Percentiles rank a stretch among this genome's conserved stretches.
These are phyloP conservation scores for Lampris incognitus DNA, from an alignment of 2,113 vertebrate species.

Conservation along the genomic window DNA sequence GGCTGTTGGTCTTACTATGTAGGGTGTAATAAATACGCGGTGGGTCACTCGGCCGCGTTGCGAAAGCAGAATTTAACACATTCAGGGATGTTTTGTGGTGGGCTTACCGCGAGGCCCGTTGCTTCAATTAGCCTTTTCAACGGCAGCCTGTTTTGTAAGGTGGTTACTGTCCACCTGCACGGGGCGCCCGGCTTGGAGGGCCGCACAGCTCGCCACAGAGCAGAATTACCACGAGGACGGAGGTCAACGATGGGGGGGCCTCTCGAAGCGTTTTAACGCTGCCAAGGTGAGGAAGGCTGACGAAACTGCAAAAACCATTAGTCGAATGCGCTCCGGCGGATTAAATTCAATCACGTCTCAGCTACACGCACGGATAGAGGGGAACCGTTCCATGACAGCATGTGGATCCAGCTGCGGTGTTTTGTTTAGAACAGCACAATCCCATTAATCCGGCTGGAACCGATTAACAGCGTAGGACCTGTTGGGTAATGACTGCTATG, in stretches of 20 bases:
- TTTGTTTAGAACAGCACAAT: slow-evolving; percentile 44
- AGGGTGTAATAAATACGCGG: too few relatives aligned
- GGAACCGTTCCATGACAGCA: slow-evolving; percentile 56
- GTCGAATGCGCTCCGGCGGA: slow-evolving; percentile 2
- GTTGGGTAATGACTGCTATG: slow-evolving; percentile 48
- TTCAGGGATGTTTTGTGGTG: too few relatives aligned
- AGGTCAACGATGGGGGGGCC: slow-evolving; percentile 2
- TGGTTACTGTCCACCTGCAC: slow-evolving; percentile 25
- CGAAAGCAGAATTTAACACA: too few relatives aligned
- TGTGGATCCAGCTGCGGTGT: slow-evolving; percentile 47
- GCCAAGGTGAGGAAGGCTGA: slow-evolving; percentile 8
- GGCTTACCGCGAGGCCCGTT: too few relatives aligned
- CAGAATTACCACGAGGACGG: slow-evolving; percentile 5
- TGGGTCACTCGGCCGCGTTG: too few relatives aligned
- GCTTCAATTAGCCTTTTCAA: too few relatives aligned
- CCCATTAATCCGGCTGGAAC: slow-evolving; percentile 49
- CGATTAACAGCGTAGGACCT: slow-evolving; percentile 50
- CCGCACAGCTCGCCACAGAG: slow-evolving; percentile 14
- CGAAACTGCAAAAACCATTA: neutral
- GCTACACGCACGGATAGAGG: slow-evolving; percentile 47
- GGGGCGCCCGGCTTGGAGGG: slow-evolving; percentile 17
- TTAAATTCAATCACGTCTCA: slow-evolving; percentile 47
- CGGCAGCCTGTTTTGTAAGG: neutral
- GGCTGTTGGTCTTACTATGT: too few relatives aligned
- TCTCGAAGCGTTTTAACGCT: slow-evolving; percentile 2